Percentiles rank a stretch among this genome's conserved stretches.
These are phyloP conservation scores for Parthenolecanium corni DNA, from an alignment of 2,888 invertebrate species.

Conservation along the genomic window DNA sequence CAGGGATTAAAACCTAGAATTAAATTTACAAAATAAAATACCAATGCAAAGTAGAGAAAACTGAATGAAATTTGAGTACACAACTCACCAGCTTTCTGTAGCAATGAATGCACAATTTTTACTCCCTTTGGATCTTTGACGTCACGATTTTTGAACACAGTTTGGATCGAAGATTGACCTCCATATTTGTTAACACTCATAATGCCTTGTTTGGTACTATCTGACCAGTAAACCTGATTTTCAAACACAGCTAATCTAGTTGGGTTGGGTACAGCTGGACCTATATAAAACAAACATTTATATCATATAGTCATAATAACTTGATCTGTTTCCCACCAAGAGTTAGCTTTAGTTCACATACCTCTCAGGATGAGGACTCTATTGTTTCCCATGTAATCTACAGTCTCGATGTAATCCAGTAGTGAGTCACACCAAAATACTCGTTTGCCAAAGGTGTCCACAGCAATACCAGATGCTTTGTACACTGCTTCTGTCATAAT, in stretches of 20 bases:
- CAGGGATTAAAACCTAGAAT: conserved; percentile 63
- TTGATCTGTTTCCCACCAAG: too few species aligned
- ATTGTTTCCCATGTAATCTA: conserved; percentile 80
- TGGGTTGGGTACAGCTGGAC: conserved; percentile 75
- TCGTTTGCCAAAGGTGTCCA: conserved; percentile 78
- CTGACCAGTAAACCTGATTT: conserved; percentile 81
- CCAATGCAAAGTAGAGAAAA: background rate
- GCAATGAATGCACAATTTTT: conserved; percentile 64
- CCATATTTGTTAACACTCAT: conserved; percentile 78
- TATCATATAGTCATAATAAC: too few species aligned
- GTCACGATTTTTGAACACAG: conserved; percentile 67
- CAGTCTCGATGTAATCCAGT: conserved; percentile 89
- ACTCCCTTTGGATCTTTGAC: conserved; percentile 73
- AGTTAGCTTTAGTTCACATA: conserved; percentile 21
- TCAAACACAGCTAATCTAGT: conserved; percentile 73
- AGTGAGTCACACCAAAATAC: conserved; percentile 95
- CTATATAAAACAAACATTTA: conserved; percentile 33
- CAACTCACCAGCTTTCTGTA: conserved; percentile 53
- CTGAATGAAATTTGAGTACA: background rate
- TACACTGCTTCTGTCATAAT: conserved; percentile 87
- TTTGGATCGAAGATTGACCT: conserved; percentile 63
- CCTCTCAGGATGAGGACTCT: conserved; percentile 66
- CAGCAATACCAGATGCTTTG: conserved; percentile 81
- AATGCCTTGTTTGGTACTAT: conserved; percentile 77
- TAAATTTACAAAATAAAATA: conserved; percentile 28